phyloP scores from a whole-genome alignment of 2,797 vertebrate species.

The Neosalanx taihuensis region DNA sequence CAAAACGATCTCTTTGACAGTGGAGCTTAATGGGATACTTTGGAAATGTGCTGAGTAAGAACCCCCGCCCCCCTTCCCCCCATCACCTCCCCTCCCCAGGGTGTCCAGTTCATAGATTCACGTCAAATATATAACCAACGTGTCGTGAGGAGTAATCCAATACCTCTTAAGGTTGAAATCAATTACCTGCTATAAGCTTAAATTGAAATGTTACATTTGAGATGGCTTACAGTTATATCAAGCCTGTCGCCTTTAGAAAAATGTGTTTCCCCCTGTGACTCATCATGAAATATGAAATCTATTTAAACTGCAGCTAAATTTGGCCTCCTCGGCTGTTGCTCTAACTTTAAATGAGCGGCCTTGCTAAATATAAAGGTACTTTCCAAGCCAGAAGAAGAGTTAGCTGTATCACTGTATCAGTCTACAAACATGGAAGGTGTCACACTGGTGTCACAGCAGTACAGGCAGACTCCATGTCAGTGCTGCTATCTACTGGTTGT shows the following conservation, averaged over 20 bases:
- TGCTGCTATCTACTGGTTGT: slow-evolving; percentile 66
- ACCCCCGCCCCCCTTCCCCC: too few species aligned
- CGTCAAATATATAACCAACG: background rate
- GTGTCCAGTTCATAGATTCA: background rate
- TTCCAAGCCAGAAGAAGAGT: slow-evolving; percentile 75
- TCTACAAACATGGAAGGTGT: slow-evolving; percentile 17
- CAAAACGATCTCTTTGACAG: background rate
- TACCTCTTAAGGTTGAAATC: background rate
- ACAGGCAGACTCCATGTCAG: slow-evolving; percentile 22
- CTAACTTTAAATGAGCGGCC: slow-evolving; percentile 63
- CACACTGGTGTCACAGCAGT: slow-evolving; percentile 23
- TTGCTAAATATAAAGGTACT: slow-evolving; percentile 70
- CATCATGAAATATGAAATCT: slow-evolving; percentile 41
- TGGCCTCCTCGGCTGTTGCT: slow-evolving; percentile 56
- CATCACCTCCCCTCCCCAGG: too few species aligned
- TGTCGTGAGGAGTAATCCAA: background rate
- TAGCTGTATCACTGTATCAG: slow-evolving; percentile 69
- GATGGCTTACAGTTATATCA: background rate
- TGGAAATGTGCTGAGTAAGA: background rate
- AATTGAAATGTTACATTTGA: too few species aligned
- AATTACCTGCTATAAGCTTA: too few species aligned
- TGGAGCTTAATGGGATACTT: background rate
- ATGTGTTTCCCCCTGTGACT: slow-evolving; percentile 38
- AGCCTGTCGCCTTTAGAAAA: background rate
- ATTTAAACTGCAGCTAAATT: slow-evolving; percentile 58